Evolutionary conservation across 1,140 invertebrate genomes (phyloP), one percentile per base, ranked within the genome.

Genomic region (Scaptomyza montana): DNA sequence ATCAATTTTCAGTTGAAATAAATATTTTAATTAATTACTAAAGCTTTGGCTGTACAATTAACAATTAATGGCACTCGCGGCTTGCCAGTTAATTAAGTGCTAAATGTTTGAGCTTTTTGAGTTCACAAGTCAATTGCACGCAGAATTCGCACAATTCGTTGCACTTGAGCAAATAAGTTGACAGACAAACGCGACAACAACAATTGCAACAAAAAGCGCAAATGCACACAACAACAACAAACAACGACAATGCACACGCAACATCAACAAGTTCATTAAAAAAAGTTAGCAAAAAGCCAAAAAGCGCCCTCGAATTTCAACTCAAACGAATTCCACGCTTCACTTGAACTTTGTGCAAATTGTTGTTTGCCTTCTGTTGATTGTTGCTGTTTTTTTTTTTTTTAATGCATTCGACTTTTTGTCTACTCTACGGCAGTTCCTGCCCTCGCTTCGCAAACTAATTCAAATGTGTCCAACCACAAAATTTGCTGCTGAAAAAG

Each of bases 211-310:
- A 6, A 2, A 6, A 36, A n/a, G n/a, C n/a, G n/a, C n/a, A n/a
- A n/a, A n/a, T n/a, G 30, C 62, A 66, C n/a, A 30, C 49, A 57
- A 49, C 65, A 77, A 77, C 70, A 74, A 57, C 47, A 10, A 77
- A 77, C 70, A 74, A 57, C 47, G 8, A 25, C 53, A 43, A 50
- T 33, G 60, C 47, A 46, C 41, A 78, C 69, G 57, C 59, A 87
- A 77, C 66, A 77, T 87, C 84, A 89, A 87, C 82, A 87, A 89
- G 84, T 87, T 87, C 72, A 87, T 87, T 87, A 74, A 75, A 76
- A 21, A 87, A 79, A 78, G 62, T 78, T 66, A 57, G 72, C 61
- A 69, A 53, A 67, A 53, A 43, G 57, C 33, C 73, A 77, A 72
- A 81, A 81, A n/a, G 10, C 36, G 28, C 65, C 30, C 28, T 62